phyloP scores from a whole-genome alignment of 1,140 invertebrate species.

The Platyura marginata region DNA sequence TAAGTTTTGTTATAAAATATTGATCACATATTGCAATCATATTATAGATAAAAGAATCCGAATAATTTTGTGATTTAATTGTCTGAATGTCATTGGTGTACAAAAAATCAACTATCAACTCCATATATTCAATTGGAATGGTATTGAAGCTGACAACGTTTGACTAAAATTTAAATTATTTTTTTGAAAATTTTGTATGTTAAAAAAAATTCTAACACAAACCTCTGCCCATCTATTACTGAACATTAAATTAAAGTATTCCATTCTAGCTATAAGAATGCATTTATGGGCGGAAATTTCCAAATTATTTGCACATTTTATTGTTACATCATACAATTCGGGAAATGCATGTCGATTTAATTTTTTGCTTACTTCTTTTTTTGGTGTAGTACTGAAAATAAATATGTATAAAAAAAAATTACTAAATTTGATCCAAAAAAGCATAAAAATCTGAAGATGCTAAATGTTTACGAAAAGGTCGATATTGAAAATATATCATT shows the following conservation, averaged over 20 bases:
- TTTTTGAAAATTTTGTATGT: background rate
- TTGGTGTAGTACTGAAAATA: too few species aligned
- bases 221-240: slow-evolving; percentile 40
- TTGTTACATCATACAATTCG: slow-evolving; percentile 37
- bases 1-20: slow-evolving; percentile 36
- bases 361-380: background rate
- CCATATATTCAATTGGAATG: slow-evolving; percentile 23
- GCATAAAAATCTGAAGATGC: too few species aligned
- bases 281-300: slow-evolving; percentile 47
- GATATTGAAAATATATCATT: too few species aligned
- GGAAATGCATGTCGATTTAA: slow-evolving; percentile 16
- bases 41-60: slow-evolving; percentile 30
- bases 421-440: too few species aligned
- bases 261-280: slow-evolving; percentile 40
- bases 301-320: slow-evolving; percentile 30
- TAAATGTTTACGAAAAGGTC: too few species aligned
- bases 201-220: background rate
- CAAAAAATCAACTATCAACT: slow-evolving; percentile 38
- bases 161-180: slow-evolving; percentile 5
- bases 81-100: slow-evolving; percentile 34
- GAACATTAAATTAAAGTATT: slow-evolving; percentile 56
- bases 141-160: slow-evolving; percentile 16
- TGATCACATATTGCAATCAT: slow-evolving; percentile 45
- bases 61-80: slow-evolving; percentile 29
- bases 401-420: too few species aligned